These are phyloP conservation scores for Bagarius yarrelli DNA, from an alignment of 2,113 vertebrate species.

Conservation along the genomic window DNA sequence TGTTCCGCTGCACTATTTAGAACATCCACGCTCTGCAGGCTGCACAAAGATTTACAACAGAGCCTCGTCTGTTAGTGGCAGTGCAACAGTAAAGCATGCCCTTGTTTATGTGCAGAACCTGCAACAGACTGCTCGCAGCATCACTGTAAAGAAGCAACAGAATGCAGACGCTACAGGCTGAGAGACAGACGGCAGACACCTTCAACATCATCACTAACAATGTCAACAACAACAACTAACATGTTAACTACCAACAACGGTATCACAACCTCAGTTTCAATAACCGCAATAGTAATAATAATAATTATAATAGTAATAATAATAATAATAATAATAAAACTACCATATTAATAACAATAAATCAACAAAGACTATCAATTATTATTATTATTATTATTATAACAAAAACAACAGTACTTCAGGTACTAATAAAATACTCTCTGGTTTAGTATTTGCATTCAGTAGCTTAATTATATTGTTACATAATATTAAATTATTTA, in stretches of 20 bases:
- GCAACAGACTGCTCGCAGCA: constrained; percentile 14
- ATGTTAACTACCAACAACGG: too few relatives aligned
- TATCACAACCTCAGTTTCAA: too few relatives aligned
- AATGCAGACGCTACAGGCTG: not conserved
- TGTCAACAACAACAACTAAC: too few relatives aligned
- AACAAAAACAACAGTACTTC: not conserved
- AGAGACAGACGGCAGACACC: not conserved
- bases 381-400: not conserved
- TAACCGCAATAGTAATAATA: too few relatives aligned
- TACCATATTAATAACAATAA: too few relatives aligned
- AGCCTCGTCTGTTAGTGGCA: constrained; percentile 40
- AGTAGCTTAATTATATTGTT: not conserved
- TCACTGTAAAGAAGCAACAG: constrained; percentile 3
- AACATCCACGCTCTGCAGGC: constrained; percentile 8
- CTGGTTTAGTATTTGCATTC: not conserved
- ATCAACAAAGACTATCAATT: too few relatives aligned
- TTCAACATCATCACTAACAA: not conserved
- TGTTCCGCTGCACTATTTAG: constrained; percentile 16
- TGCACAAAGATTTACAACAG: constrained; percentile 29
- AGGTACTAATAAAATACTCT: too few relatives aligned
- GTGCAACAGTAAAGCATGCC: constrained; percentile 15
- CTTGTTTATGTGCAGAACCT: constrained; percentile 19
- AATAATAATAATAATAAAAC: not conserved
- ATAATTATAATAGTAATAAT: not conserved
- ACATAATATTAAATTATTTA: too few relatives aligned